Base-by-base conservation (phyloP, 2,113 vertebrate species). In the Cygnus atratus region DNA sequence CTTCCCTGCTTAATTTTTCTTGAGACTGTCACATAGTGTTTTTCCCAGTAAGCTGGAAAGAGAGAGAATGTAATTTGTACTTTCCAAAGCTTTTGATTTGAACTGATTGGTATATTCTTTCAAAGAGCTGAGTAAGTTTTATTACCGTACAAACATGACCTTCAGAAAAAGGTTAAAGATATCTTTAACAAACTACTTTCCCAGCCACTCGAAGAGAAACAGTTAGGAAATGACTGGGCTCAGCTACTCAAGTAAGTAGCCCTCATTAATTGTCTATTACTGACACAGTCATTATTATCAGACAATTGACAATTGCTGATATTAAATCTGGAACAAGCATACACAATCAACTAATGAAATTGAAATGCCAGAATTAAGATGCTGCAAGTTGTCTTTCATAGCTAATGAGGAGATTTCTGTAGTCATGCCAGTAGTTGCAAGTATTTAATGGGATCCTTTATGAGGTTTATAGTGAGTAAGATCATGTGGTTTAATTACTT, bases 71-170 rank as follows among this genome's bases (percentile, higher is more conserved):
- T 81, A 90, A 95, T 94, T 97, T 95, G 83, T 93, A 58, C 76
- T 95, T 95, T 86, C 59, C 46, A 87, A 59, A 80, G 92, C 83
- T 92, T 88, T 90, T 96, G 92, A 94, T 94, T 95, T 95, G 61
- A 95, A 91, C 43, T 93, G 92, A 96, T 95, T 95, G 83, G 66
- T 93, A 20, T 87, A 76, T 92, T 93, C 67, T 96, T 93, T 76
- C 46, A 17, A 82, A 92, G 87, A 88, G 87, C 83, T 95, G 93
- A 91, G 21, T 89, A 92, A 86, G 81, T 92, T 91, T 88, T 80
- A 84, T 82, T 84, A 25, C 57, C 65, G 70, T 82, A 87, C 85
- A 96, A 90, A 92, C 55, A 91, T 8, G 68, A 91, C 96, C 87
- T 97, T 95, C 87, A 93, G 39, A 57, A 41, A 79, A 93, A 90